Percentiles rank a stretch among this genome's conserved stretches.
Conservation (phyloP, 2,888 invertebrate species). For the Clistopyga incitator region DNA sequence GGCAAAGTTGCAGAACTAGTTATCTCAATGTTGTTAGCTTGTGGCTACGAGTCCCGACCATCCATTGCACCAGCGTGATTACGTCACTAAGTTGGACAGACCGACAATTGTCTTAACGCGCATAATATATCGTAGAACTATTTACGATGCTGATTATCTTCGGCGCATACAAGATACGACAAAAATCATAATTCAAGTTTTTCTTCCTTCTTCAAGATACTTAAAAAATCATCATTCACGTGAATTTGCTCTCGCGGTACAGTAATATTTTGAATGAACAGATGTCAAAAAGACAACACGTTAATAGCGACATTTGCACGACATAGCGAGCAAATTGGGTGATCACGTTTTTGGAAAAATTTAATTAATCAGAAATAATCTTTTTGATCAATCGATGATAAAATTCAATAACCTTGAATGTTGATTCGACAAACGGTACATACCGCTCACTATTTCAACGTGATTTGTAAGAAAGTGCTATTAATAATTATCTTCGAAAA, state of each 20-base stretch:
- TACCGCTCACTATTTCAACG: not conserved
- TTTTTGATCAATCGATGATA: no score
- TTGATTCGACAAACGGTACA: not conserved
- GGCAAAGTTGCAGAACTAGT: slow-evolving; percentile 54
- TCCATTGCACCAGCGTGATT: slow-evolving; percentile 42
- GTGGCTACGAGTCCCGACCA: slow-evolving; percentile 49
- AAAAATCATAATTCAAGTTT: not conserved
- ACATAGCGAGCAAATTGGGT: not conserved
- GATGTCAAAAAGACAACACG: not conserved
- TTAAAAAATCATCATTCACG: not conserved
- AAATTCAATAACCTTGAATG: no score
- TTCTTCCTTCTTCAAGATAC: not conserved
- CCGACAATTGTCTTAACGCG: slow-evolving; percentile 23
- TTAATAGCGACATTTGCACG: not conserved
- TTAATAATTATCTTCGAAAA: not conserved
- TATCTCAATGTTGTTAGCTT: slow-evolving; percentile 45
- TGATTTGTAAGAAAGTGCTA: not conserved
- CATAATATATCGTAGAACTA: not conserved
- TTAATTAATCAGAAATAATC: not conserved
- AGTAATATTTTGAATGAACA: not conserved
- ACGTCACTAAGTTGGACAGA: slow-evolving; percentile 9
- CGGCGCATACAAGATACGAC: not conserved
- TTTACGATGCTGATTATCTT: slow-evolving; percentile 49
- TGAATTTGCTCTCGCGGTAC: not conserved
- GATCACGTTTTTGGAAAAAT: not conserved